Evolutionary conservation across 2,797 vertebrate genomes (phyloP), one percentile per base, ranked within the genome.

Genomic region (Sebastes iracundus): DNA sequence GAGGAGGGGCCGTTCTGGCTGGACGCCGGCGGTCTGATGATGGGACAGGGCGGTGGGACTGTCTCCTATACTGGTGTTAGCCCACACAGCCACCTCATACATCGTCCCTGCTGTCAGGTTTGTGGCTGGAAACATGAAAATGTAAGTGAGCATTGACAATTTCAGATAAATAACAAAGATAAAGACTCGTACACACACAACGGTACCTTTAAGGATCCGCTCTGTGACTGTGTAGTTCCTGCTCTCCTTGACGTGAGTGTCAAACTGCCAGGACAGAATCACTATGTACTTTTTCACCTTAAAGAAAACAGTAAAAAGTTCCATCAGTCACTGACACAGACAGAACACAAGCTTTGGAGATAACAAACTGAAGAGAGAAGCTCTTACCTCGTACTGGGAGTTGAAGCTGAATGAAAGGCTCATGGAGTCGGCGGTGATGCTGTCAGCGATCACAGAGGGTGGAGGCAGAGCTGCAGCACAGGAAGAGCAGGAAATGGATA

Each of bases 21-120:
- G 96, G 2, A 84, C 88, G n/a, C 98, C 97, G 5, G 49, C 63
- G 62, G 98, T 99, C 89, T 93, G 88, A 18, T 97, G 93, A 1
- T 95, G 97, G 18, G 95, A 95, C 77, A 99, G 96, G 3, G 97
- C 95, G 30, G 97, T 95, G 69, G 98, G 97, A 78, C 98, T 99
- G 90, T 99, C 98, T 5, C 98, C 98, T 42, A 97, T 91, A 23
- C 93, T 94, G 0, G 97, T 98, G 94, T 95, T 97, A 62, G 97
- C 97, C 98, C 97, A 99, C 9, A 97, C 97, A 2, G 97, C 96
- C 92, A 99, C 96, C 90, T 99, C 98, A 14, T 99, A 99, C 60
- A 95, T 53, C 0, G 97, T 99, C 4, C 98, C 97, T 1, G 97
- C 96, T 4, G 98, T 98, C 92, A 99, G 92, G 89, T 98, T 98